Conservation (phyloP, 2,888 invertebrate species). For the Tromatobia lineatoria region DNA sequence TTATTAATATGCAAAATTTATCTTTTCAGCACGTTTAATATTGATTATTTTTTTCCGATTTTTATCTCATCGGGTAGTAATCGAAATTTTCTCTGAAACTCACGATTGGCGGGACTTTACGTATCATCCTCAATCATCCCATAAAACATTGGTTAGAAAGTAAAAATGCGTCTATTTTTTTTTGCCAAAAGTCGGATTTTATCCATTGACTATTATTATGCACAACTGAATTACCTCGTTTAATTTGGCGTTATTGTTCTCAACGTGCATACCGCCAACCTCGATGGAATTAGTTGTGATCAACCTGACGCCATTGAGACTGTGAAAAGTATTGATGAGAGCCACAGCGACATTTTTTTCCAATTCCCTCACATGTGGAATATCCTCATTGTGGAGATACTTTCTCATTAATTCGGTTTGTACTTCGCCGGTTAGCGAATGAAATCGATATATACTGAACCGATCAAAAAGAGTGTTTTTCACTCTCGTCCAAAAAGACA, state of each 20-base stretch:
- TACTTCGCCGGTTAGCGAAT: slow-evolving; percentile 55
- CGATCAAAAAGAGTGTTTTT: slow-evolving; percentile 55
- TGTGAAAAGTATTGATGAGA: slow-evolving; percentile 69
- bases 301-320: slow-evolving; percentile 67
- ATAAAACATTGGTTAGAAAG: no score
- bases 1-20: no score
- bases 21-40: no score
- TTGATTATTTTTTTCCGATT: no score
- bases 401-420: slow-evolving; percentile 72
- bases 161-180: no score
- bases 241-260: slow-evolving; percentile 59
- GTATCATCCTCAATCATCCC: no score
- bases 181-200: no score
- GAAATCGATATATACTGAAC: slow-evolving; percentile 36
- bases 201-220: neutral
- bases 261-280: slow-evolving; percentile 70
- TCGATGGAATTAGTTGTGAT: slow-evolving; percentile 65
- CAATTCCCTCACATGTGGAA: slow-evolving; percentile 69
- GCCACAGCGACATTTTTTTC: slow-evolving; percentile 69
- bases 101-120: no score
- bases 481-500: slow-evolving; percentile 66
- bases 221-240: slow-evolving; percentile 62
- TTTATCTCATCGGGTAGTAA: no score
- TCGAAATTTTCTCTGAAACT: no score
- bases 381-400: slow-evolving; percentile 68